Base-by-base conservation (phyloP, 1,140 invertebrate genomes). In the Phymastichus coffea region DNA sequence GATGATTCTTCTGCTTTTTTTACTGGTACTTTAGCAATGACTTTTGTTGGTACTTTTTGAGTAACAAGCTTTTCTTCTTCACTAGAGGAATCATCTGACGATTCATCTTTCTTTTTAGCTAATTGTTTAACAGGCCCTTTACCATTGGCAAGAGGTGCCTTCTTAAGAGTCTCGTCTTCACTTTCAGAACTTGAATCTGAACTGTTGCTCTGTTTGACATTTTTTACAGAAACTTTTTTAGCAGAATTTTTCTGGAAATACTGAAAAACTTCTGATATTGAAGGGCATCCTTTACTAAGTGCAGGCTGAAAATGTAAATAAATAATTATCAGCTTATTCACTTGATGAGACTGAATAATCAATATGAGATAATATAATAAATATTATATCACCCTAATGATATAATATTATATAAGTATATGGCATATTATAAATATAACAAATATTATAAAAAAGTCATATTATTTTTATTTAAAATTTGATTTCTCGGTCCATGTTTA, bases 241-340 rank as follows among this genome's bases (percentile, higher is more conserved):
- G 68, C 47, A 0, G 79, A 77, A 37, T 63, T 80, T 17, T 77
- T 79, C 67, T 82, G 80, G 66, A 78, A 85, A 59, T 76, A 74
- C 17, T 73, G 66, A 17, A 81, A 65, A 4, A 85, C 71, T 0
- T 85, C 82, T 0, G 61, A n/a, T 2, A 86, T 65, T 9, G 73
- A 76, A 1, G 84, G 82, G 1, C 75, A 78, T 44, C 81, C 82
- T 66, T 84, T 83, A 2, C 73, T 73, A 8, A 84, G 62, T 12
- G 58, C 30, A 30, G 71, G 65, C 82, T 83, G 48, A 43, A 75
- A 78, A 47, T 56, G 49, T 35, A 63, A 63, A 54, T 52, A 22
- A 46, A 20, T 19, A 33, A 2, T 35, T 23, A 28, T 35, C 4
- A 26, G 1, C n/a, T 46, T 46, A 23, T 46, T 4, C 10, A 44